These are phyloP conservation scores for Drosophila ficusphila DNA, from an alignment of 1,140 invertebrate genomes.

Conservation along the genomic window DNA sequence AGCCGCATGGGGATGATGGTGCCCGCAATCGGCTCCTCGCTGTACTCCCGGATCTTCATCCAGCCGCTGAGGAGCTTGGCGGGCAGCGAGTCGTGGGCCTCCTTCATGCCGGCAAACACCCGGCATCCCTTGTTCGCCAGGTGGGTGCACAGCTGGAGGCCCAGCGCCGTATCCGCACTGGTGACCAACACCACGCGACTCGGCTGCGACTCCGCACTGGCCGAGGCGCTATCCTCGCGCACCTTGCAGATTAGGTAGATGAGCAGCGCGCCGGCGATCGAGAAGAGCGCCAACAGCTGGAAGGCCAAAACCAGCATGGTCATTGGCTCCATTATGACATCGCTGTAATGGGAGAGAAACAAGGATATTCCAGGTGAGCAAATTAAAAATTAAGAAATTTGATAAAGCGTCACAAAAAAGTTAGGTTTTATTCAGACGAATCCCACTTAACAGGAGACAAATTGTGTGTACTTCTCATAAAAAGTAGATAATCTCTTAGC, in stretches of 20 bases:
- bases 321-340: conserved; percentile 89
- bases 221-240: conserved; percentile 83
- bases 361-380: background rate
- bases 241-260: conserved; percentile 91
- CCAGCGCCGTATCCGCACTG: conserved; percentile 90
- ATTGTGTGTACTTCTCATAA: too few species aligned
- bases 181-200: conserved; percentile 89
- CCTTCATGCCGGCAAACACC: conserved; percentile 90
- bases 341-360: conserved; percentile 59
- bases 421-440: too few species aligned
- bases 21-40: conserved; percentile 82
- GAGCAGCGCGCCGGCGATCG: conserved; percentile 90
- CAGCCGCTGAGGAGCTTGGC: conserved; percentile 86
- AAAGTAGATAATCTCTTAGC: too few species aligned
- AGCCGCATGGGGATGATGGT: conserved; percentile 88
- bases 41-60: conserved; percentile 87
- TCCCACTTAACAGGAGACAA: too few species aligned
- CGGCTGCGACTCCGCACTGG: conserved; percentile 69
- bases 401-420: too few species aligned
- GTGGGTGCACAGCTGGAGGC: conserved; percentile 87
- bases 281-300: conserved; percentile 90
- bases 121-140: conserved; percentile 88
- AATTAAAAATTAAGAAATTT: too few species aligned
- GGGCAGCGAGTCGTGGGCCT: conserved; percentile 85
- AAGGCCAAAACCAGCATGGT: conserved; percentile 91